These are phyloP conservation scores for Anguilla megastoma DNA, from an alignment of 2,797 vertebrate genomes.

Conservation along the genomic window DNA sequence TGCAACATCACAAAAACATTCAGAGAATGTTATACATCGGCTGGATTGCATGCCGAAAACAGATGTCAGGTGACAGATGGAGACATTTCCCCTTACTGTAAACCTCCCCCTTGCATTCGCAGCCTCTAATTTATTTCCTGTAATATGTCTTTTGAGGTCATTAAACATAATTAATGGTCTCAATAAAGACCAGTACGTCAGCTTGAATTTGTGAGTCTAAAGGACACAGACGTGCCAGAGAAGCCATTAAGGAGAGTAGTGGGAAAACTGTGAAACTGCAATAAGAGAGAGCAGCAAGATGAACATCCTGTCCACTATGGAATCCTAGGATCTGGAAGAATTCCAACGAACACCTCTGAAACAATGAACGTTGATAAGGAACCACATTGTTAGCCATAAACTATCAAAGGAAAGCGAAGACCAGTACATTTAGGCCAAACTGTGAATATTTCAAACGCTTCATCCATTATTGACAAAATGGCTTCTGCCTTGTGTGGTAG, in stretches of 20 bases:
- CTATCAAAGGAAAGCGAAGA: constrained; percentile 52
- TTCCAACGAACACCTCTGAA: neutral
- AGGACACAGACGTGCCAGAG: constrained; percentile 17
- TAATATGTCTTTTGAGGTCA: neutral
- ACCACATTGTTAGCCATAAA: constrained; percentile 54
- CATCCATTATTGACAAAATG: constrained; percentile 75
- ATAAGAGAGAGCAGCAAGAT: neutral
- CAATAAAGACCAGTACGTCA: neutral
- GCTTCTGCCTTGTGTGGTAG: constrained; percentile 67
- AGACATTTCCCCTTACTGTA: neutral
- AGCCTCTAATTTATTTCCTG: neutral
- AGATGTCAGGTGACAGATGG: neutral
- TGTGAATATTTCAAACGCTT: constrained; percentile 78
- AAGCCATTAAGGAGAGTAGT: neutral
- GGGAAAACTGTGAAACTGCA: neutral
- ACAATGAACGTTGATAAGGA: constrained; percentile 5
- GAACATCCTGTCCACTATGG: constrained; percentile 7
- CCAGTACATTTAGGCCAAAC: constrained; percentile 74
- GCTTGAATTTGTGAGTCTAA: neutral
- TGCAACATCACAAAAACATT: neutral
- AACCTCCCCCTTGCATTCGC: neutral
- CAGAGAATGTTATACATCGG: neutral
- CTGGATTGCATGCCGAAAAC: neutral
- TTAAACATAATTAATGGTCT: neutral
- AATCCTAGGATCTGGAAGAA: neutral